Conservation (phyloP, 2,113 vertebrate genomes). For the Callithrix jacchus region DNA sequence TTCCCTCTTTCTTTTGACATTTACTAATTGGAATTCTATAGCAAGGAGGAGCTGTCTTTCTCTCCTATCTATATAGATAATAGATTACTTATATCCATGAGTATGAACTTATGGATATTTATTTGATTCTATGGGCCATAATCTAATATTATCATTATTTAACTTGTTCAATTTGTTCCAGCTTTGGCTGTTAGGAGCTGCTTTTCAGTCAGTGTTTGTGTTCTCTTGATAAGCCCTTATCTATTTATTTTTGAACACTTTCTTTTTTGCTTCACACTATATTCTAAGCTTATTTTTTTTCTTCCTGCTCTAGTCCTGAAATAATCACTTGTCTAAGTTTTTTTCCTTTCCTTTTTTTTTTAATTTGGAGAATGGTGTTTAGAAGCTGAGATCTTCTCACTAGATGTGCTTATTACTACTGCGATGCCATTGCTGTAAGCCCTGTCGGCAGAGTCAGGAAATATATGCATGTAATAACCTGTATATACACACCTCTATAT, state of each 20-base stretch:
- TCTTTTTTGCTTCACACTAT: neutral
- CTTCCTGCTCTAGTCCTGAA: neutral
- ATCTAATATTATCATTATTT: neutral
- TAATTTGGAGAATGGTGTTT: neutral
- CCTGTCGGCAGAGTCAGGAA: neutral
- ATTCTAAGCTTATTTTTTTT: neutral
- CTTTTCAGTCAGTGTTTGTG: neutral
- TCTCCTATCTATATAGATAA: neutral
- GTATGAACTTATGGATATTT: neutral
- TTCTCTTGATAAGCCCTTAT: neutral
- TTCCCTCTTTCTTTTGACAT: neutral
- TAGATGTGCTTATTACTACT: neutral
- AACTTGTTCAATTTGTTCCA: neutral
- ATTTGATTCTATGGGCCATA: neutral
- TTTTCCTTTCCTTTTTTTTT: neutral
- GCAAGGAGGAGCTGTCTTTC: neutral
- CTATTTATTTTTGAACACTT: neutral
- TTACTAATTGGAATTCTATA: slow-evolving; percentile 6
- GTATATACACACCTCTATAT: neutral
- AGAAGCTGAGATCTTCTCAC: neutral
- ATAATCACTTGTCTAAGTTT: neutral
- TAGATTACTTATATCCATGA: neutral
- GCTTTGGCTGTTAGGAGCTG: neutral
- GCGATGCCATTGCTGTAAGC: neutral
- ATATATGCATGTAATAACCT: neutral